Evolutionary conservation across 53 echinoderm and acorn worm genomes (phyloP).

Genomic region (Echinometra lucunter): DNA sequence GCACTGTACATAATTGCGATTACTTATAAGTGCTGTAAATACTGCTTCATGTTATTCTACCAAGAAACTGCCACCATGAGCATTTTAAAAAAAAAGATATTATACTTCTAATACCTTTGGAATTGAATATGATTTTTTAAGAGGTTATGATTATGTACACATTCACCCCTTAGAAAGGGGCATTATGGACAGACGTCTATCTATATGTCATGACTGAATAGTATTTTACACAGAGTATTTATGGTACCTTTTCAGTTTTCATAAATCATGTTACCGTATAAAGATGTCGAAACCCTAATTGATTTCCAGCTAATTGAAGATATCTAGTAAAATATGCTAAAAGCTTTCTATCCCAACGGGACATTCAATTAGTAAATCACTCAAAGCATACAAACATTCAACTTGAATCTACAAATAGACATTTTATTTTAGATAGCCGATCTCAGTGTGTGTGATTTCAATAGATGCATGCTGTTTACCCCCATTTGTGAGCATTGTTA

Average conservation of each 20-base stretch:
- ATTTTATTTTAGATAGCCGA: neutral
- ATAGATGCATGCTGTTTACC: neutral
- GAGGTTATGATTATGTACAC: too few species aligned
- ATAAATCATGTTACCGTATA: neutral
- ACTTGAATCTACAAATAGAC: neutral
- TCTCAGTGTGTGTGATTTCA: neutral
- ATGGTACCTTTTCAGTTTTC: neutral
- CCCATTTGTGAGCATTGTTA: slow-evolving; percentile 8
- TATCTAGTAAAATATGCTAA: neutral
- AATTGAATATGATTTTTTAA: too few species aligned
- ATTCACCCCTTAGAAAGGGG: too few species aligned
- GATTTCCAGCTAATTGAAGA: neutral
- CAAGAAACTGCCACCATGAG: too few species aligned
- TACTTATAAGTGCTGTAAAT: too few species aligned
- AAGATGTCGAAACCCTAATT: neutral
- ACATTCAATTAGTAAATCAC: neutral
- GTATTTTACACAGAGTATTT: neutral
- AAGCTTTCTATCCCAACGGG: neutral
- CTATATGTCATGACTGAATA: neutral
- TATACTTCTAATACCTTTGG: too few species aligned
- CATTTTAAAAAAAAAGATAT: too few species aligned
- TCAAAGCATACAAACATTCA: neutral
- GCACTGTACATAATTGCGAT: too few species aligned
- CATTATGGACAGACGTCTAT: neutral
- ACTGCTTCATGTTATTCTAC: too few species aligned